phyloP scores from a whole-genome alignment of 1,140 invertebrate genomes.

The Drosophila orosa region DNA sequence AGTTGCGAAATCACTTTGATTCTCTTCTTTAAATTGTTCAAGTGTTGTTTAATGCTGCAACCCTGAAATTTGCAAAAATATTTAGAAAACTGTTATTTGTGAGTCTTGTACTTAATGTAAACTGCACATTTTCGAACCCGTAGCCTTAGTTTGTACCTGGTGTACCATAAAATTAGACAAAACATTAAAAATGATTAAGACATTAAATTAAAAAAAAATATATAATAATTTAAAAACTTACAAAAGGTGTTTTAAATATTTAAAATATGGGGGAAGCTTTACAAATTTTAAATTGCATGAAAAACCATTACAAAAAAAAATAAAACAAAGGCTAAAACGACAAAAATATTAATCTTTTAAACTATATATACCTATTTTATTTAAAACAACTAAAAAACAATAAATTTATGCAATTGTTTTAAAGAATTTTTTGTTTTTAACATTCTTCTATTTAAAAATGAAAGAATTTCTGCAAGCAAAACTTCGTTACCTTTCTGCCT shows the following conservation, averaged over 20 bases:
- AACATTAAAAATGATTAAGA: background rate
- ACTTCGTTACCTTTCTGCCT: background rate
- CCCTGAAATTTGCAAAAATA: background rate
- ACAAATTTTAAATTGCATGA: background rate
- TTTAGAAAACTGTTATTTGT: background rate
- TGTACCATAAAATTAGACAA: background rate
- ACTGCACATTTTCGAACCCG: background rate
- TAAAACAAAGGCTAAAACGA: no score
- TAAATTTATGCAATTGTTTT: no score
- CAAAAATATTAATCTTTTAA: background rate
- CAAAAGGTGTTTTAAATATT: background rate
- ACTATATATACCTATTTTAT: no score
- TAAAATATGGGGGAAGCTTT: no score
- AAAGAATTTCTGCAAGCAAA: background rate
- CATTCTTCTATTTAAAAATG: background rate
- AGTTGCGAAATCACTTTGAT: background rate
- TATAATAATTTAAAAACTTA: background rate
- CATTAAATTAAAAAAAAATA: no score
- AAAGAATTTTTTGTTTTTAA: no score
- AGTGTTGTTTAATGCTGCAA: background rate
- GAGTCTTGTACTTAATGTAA: background rate
- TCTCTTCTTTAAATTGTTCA: background rate
- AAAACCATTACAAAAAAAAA: background rate
- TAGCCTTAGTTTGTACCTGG: conserved; percentile 5
- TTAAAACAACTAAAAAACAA: background rate